Percentiles rank a stretch among this genome's conserved stretches.
These are phyloP conservation scores for Amazona ochrocephala DNA, from an alignment of 2,797 vertebrate genomes.

Conservation along the genomic window DNA sequence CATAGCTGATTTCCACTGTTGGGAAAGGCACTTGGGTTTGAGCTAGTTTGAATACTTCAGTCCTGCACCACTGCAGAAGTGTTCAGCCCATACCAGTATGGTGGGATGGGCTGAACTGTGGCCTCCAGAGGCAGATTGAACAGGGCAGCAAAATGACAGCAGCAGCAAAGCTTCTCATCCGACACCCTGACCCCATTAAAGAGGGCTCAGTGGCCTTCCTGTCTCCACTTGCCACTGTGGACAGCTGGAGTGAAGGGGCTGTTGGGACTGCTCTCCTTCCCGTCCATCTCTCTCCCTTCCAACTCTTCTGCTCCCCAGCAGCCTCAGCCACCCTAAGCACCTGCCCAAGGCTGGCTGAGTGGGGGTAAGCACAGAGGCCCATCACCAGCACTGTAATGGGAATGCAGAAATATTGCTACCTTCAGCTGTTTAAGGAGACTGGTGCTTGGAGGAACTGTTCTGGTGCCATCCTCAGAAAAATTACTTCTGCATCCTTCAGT, in stretches of 20 bases:
- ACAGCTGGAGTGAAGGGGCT: not conserved
- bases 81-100: not conserved
- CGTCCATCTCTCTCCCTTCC: not conserved
- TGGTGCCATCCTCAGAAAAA: not conserved
- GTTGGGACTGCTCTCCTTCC: not conserved
- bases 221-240: not conserved
- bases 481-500: not conserved
- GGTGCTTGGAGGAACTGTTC: not conserved
- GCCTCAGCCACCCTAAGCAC: not conserved
- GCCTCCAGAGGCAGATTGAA: not conserved
- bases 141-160: not conserved
- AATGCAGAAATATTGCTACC: not conserved
- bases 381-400: not conserved
- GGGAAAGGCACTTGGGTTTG: not conserved
- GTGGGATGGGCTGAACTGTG: not conserved
- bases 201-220: not conserved
- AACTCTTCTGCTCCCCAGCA: not conserved
- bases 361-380: not conserved
- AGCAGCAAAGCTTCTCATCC: not conserved
- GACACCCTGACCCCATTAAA: not conserved
- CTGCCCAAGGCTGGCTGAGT: not conserved
- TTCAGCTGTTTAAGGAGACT: not conserved
- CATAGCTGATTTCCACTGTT: not conserved
- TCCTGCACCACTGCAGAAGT: not conserved
- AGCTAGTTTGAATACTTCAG: not conserved